Conservation (phyloP, 2,113 vertebrate genomes). For the Mugil cephalus region DNA sequence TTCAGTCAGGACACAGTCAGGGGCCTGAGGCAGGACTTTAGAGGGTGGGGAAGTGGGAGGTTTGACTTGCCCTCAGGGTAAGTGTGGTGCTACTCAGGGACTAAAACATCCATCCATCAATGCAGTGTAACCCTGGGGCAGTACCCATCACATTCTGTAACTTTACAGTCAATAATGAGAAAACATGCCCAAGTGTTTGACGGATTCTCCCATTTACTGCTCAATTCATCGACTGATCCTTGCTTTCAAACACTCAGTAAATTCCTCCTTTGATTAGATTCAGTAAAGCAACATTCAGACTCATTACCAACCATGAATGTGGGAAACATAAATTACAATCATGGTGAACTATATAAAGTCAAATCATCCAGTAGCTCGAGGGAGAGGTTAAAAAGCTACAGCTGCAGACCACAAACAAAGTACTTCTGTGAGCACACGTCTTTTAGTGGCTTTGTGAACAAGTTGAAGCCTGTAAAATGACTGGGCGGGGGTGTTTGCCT, state of each 20-base stretch:
- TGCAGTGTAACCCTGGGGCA: conserved; percentile 20
- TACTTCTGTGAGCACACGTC: background rate
- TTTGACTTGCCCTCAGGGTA: conserved; percentile 49
- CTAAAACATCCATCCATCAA: conserved; percentile 40
- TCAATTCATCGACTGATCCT: conserved; percentile 4
- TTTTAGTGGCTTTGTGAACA: conserved; percentile 24
- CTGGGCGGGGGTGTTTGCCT: conserved; percentile 3
- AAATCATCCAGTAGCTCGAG: conserved; percentile 11
- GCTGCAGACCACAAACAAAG: conserved; percentile 23
- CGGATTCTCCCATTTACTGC: background rate
- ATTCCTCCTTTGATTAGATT: background rate
- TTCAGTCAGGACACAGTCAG: conserved; percentile 37
- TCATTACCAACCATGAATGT: conserved; percentile 8
- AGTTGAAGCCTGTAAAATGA: conserved; percentile 63
- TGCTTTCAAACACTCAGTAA: background rate
- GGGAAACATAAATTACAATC: too few relatives aligned
- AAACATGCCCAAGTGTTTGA: background rate
- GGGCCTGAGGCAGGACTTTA: conserved; percentile 40
- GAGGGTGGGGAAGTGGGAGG: conserved; percentile 41
- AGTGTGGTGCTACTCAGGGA: conserved; percentile 16
- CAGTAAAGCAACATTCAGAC: conserved; percentile 8
- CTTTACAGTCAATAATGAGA: conserved; percentile 7
- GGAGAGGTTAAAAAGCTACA: conserved; percentile 7
- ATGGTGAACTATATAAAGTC: background rate
- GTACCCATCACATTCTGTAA: conserved; percentile 38